Conservation (phyloP, 2,797 vertebrate genomes). For the Anguilla pacifica region DNA sequence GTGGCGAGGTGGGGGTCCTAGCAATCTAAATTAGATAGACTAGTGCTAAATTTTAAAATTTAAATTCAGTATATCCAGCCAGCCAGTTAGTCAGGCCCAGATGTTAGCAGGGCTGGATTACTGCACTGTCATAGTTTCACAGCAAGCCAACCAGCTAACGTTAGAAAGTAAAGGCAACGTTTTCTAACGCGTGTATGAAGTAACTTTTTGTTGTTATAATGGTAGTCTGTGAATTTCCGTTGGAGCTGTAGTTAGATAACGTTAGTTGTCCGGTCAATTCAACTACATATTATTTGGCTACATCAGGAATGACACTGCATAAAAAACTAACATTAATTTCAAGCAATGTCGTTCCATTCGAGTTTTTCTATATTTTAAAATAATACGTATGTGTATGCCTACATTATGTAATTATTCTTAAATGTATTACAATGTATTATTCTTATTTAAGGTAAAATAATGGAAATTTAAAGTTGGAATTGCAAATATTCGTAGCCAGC, state of each 20-base stretch:
- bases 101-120: background rate
- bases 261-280: no score
- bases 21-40: background rate
- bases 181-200: background rate
- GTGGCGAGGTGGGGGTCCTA: conserved; percentile 67
- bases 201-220: background rate
- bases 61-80: background rate
- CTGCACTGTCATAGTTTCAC: background rate
- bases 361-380: no score
- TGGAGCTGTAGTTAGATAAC: no score
- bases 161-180: background rate
- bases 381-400: no score
- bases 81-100: background rate
- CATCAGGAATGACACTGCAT: no score
- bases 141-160: background rate
- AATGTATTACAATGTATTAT: no score
- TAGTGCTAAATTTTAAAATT: background rate
- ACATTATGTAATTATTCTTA: no score
- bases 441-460: background rate
- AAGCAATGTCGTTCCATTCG: no score
- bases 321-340: no score
- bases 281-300: no score
- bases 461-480: background rate
- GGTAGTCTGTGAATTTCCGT: background rate
- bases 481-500: background rate